Evolutionary conservation across 2,113 vertebrate species (phyloP).

Genomic region (Rhinichthys klamathensis): DNA sequence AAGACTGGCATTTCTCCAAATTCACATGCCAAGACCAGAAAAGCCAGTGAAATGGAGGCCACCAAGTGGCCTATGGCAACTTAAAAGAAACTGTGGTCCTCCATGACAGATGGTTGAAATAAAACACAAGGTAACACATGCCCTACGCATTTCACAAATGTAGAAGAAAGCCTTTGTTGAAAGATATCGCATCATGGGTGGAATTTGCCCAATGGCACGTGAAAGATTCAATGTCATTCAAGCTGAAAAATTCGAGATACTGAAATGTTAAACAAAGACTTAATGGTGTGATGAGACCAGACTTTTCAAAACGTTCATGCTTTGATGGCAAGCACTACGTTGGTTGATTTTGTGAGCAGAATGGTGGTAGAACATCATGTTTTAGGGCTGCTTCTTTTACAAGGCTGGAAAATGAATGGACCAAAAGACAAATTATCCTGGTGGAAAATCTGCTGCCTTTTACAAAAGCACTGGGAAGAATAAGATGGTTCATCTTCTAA

Average conservation of each 20-base stretch:
- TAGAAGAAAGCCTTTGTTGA: not conserved
- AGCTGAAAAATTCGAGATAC: not conserved
- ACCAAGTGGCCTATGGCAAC: conserved; percentile 4
- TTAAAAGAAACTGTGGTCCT: not conserved
- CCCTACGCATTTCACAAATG: not conserved
- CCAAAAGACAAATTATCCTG: not conserved
- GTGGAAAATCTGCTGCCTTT: not conserved
- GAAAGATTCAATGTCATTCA: not conserved
- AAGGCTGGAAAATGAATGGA: not conserved
- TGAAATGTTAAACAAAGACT: not conserved
- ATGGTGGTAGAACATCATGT: not conserved
- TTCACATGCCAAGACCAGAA: not conserved
- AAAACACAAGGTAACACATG: not conserved
- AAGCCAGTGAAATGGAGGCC: not conserved
- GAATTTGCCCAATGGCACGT: not conserved
- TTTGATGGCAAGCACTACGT: not conserved
- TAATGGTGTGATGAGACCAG: not conserved
- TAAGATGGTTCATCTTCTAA: not conserved
- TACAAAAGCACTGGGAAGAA: not conserved
- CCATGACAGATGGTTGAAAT: conserved; percentile 15
- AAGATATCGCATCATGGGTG: not conserved
- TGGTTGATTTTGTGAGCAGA: not conserved
- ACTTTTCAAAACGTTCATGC: not conserved
- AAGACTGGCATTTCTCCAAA: not conserved
- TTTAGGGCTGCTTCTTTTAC: not conserved